Evolutionary conservation across 1,140 invertebrate species (phyloP).

Genomic region (Sitodiplosis mosellana): DNA sequence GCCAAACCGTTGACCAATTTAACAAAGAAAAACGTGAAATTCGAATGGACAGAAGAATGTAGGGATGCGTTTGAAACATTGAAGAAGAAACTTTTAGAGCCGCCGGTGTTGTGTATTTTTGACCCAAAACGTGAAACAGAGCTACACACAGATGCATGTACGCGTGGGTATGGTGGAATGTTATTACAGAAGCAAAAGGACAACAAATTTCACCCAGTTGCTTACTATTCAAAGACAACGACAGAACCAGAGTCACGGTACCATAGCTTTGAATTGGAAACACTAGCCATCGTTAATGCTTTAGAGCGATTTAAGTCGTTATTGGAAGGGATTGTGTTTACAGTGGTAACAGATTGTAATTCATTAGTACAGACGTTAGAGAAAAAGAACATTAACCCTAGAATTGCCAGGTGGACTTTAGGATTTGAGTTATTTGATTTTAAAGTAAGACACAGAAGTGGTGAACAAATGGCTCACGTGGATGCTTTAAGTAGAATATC

Average conservation of each 20-base stretch:
- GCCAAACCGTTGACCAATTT: constrained; percentile 11
- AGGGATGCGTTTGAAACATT: constrained; percentile 7
- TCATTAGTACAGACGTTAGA: constrained; percentile 21
- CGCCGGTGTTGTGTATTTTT: constrained; percentile 9
- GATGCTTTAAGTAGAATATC: constrained; percentile 10
- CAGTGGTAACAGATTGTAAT: constrained; percentile 24
- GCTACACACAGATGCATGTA: constrained; percentile 16
- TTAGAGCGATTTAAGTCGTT: constrained; percentile 30
- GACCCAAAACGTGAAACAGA: constrained; percentile 7
- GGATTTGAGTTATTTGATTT: constrained; percentile 7
- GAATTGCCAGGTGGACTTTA: constrained; percentile 20
- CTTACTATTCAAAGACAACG: constrained; percentile 25
- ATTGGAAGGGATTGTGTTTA: constrained; percentile 26
- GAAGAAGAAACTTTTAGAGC: constrained; percentile 5
- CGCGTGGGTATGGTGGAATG: constrained; percentile 13
- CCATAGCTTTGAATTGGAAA: constrained; percentile 28
- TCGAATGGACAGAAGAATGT: constrained; percentile 5
- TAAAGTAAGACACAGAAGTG: constrained; percentile 5
- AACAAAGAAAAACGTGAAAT: constrained; percentile 7
- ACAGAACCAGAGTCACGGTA: constrained; percentile 25
- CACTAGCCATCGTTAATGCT: constrained; percentile 28
- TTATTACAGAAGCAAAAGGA: constrained; percentile 15
- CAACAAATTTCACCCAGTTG: constrained; percentile 16
- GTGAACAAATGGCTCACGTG: constrained; percentile 17
- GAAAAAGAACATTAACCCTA: constrained; percentile 21